Percentiles rank a stretch among this genome's conserved stretches.
These are phyloP conservation scores for Excalfactoria chinensis DNA, from an alignment of 2,113 vertebrate species.

Conservation along the genomic window DNA sequence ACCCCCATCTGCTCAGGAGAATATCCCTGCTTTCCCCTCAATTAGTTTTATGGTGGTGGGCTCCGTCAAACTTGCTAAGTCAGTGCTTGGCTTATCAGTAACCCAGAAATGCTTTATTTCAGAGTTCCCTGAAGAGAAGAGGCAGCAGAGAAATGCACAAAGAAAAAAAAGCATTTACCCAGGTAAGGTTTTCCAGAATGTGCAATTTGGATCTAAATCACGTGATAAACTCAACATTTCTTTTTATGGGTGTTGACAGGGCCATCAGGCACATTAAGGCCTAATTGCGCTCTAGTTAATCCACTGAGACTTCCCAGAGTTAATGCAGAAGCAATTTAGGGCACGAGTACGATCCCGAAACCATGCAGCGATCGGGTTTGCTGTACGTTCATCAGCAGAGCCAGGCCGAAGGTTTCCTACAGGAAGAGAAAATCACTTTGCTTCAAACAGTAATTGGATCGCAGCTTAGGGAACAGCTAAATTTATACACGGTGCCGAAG, in stretches of 20 bases:
- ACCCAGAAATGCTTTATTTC: slow-evolving; percentile 61
- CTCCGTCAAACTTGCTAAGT: neutral
- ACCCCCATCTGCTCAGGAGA: neutral
- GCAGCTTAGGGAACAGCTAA: neutral
- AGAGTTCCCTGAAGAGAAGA: slow-evolving; percentile 93
- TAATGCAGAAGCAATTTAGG: slow-evolving; percentile 10
- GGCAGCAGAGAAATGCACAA: slow-evolving; percentile 92
- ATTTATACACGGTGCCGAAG: neutral
- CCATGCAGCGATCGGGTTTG: rapidly evolving
- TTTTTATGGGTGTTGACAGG: neutral
- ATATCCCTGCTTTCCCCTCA: neutral
- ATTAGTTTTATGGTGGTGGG: neutral
- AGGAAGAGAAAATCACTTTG: slow-evolving; percentile 42
- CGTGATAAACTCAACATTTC: neutral
- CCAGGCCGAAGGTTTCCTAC: neutral
- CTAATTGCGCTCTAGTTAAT: neutral
- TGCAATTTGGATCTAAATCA: neutral
- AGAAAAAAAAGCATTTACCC: slow-evolving; percentile 90
- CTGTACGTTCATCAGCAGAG: neutral
- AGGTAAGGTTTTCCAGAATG: slow-evolving; percentile 80
- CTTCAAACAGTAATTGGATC: slow-evolving; percentile 25
- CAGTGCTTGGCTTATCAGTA: slow-evolving; percentile 10
- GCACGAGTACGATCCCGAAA: neutral
- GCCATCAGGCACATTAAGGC: neutral
- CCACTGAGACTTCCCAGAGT: slow-evolving; percentile 14